A percentile compares a stretch with the other conserved stretches of the same genome.
Conservation (phyloP, 2,113 vertebrate species). For the Polypterus bichir region DNA sequence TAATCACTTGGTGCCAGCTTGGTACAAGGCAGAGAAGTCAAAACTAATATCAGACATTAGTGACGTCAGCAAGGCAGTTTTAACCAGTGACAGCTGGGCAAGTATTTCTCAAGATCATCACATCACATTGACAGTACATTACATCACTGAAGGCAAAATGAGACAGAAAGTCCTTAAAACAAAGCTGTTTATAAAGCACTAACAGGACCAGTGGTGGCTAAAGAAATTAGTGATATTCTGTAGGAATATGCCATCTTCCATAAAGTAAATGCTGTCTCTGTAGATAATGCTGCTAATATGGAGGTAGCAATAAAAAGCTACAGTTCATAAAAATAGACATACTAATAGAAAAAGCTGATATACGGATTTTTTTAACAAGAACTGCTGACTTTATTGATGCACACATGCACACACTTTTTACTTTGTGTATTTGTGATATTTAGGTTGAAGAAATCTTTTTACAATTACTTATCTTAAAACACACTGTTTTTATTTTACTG, state of each 20-base stretch:
- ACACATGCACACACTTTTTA: too few relatives aligned
- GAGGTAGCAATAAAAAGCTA: conserved; percentile 8
- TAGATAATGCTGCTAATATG: conserved; percentile 12
- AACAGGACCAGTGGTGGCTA: conserved; percentile 6
- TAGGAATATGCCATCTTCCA: background rate
- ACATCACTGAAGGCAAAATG: conserved; percentile 2
- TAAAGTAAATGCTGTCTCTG: conserved; percentile 4
- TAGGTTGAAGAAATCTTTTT: too few relatives aligned
- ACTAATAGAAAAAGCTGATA: too few relatives aligned
- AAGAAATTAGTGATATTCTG: conserved; percentile 7
- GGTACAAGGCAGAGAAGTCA: background rate
- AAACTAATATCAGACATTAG: conserved; percentile 4
- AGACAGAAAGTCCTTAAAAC: conserved; percentile 17
- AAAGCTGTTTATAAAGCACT: conserved; percentile 9
- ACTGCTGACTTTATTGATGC: too few relatives aligned
- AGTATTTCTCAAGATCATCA: conserved; percentile 10
- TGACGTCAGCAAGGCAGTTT: background rate
- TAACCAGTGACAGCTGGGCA: conserved; percentile 10
- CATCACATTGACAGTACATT: conserved; percentile 7
- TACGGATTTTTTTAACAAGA: too few relatives aligned
- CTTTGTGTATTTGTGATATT: too few relatives aligned
- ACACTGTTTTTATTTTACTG: too few relatives aligned
- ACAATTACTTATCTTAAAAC: too few relatives aligned
- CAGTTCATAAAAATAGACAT: background rate
- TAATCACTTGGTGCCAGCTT: background rate